These are phyloP conservation scores for Catharus minimus DNA, from an alignment of 2,113 vertebrate species.

Conservation along the genomic window DNA sequence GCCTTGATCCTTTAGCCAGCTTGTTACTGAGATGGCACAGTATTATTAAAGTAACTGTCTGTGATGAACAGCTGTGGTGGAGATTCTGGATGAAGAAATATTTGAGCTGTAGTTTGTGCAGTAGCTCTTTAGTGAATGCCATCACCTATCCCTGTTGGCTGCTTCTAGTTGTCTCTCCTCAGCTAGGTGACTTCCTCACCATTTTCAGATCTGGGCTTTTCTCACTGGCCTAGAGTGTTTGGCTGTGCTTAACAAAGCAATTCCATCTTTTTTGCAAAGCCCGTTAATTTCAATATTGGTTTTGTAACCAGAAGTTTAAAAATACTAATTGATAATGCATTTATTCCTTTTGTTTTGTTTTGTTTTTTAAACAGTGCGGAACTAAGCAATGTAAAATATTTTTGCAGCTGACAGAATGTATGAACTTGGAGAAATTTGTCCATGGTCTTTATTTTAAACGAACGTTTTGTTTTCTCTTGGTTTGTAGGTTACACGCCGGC, in stretches of 20 bases:
- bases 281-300: background rate
- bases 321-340: background rate
- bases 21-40: background rate
- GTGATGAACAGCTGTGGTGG: background rate
- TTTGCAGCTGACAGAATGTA: background rate
- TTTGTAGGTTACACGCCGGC: constrained; percentile 93
- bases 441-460: background rate
- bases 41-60: background rate
- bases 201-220: background rate
- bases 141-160: background rate
- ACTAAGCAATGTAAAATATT: background rate
- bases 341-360: background rate
- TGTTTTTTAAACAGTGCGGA: background rate
- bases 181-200: background rate
- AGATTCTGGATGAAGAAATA: background rate
- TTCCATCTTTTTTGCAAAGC: background rate
- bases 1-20: background rate
- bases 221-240: background rate
- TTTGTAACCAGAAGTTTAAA: background rate
- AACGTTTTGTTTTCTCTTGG: background rate
- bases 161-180: background rate
- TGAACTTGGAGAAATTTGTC: background rate
- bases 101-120: background rate
- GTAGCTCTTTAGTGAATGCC: background rate
- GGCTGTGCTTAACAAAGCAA: background rate